Percentiles rank a stretch among this genome's conserved stretches.
phyloP scores from a whole-genome alignment of 2,888 invertebrate species.

The Dorcus parallelipipedus region DNA sequence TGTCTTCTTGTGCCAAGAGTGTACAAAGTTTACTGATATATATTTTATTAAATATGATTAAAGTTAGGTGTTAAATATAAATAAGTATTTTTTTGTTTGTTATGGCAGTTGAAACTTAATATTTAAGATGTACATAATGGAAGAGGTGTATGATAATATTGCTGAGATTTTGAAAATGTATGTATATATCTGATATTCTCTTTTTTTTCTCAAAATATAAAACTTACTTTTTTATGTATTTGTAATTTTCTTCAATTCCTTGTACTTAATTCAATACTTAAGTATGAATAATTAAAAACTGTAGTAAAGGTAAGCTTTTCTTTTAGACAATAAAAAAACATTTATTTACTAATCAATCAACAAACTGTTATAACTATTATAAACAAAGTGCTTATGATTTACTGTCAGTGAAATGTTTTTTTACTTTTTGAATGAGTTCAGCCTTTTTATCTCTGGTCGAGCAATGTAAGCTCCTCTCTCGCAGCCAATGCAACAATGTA shows the following conservation, averaged over 20 bases:
- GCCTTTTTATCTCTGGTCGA: slow-evolving; percentile 29
- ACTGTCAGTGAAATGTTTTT: slow-evolving; percentile 17
- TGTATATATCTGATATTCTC: slow-evolving; percentile 10
- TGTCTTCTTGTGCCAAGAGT: slow-evolving; percentile 37
- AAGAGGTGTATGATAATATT: background rate
- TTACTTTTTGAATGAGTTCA: slow-evolving; percentile 27
- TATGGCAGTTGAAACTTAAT: background rate
- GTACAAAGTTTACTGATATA: slow-evolving; percentile 24
- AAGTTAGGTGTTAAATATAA: slow-evolving; percentile 5
- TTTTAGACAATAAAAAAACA: no score
- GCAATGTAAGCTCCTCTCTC: slow-evolving; percentile 25
- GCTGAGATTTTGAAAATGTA: background rate
- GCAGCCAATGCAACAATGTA: slow-evolving; percentile 26
- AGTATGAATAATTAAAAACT: no score
- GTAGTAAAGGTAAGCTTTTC: no score
- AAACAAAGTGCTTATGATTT: no score
- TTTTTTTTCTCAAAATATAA: slow-evolving; percentile 12
- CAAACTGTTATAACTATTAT: background rate
- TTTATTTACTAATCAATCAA: background rate
- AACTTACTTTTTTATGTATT: slow-evolving; percentile 16
- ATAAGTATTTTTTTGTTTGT: slow-evolving; percentile 3
- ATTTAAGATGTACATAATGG: slow-evolving; percentile 5
- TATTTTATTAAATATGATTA: slow-evolving; percentile 1
- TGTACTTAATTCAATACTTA: background rate
- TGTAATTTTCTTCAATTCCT: background rate